These are phyloP conservation scores for Caenorhabditis afra DNA, from an alignment of 2,888 invertebrate genomes.

Conservation along the genomic window DNA sequence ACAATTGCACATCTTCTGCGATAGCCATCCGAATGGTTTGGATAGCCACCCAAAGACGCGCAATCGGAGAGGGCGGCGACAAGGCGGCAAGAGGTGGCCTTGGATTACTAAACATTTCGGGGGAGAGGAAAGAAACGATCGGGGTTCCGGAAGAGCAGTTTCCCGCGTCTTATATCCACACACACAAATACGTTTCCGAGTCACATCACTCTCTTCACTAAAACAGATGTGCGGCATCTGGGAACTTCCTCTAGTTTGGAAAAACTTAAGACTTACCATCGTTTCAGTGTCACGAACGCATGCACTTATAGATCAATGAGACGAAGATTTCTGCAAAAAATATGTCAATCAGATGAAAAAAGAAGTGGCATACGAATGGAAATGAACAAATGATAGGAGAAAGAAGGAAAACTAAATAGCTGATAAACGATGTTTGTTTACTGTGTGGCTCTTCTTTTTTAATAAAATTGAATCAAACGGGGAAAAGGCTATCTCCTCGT, in stretches of 20 bases:
- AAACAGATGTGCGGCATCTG: slow-evolving; percentile 6
- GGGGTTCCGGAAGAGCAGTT: slow-evolving; percentile 26
- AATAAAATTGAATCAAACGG: background rate
- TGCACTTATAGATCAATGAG: slow-evolving; percentile 24
- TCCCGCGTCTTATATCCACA: background rate
- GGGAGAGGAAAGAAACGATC: background rate
- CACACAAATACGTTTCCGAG: slow-evolving; percentile 29
- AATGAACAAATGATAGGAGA: background rate
- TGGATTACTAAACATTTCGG: background rate
- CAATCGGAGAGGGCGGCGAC: background rate
- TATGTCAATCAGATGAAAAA: background rate
- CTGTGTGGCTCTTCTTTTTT: slow-evolving; percentile 3
- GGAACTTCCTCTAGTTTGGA: background rate
- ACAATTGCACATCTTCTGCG: slow-evolving; percentile 11
- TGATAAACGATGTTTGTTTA: slow-evolving; percentile 1
- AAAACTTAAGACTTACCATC: slow-evolving; percentile 26
- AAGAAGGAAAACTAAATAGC: background rate
- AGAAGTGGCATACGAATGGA: background rate
- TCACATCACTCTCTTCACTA: slow-evolving; percentile 12
- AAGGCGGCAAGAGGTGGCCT: slow-evolving; percentile 5
- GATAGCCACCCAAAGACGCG: background rate
- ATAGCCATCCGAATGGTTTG: background rate
- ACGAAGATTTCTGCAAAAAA: slow-evolving; percentile 28
- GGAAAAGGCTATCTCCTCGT: background rate
- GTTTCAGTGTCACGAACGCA: slow-evolving; percentile 36